Conservation (phyloP, 2,797 vertebrate species). For the Lithobates sylvaticus region DNA sequence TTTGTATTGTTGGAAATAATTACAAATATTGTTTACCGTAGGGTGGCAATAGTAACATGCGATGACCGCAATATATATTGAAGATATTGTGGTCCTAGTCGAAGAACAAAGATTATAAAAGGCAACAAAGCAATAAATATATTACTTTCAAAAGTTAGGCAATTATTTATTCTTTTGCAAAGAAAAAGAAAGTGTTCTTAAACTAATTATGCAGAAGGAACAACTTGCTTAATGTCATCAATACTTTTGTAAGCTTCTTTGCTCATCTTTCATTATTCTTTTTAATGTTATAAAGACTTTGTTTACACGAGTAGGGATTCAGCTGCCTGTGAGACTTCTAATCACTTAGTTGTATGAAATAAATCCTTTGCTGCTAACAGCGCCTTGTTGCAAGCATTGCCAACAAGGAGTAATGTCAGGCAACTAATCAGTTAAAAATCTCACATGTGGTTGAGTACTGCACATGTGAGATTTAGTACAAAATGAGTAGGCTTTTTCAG, state of each 20-base stretch:
- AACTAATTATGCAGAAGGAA: not conserved
- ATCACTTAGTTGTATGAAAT: not conserved
- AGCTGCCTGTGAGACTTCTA: not conserved
- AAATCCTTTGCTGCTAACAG: not conserved
- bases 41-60: not conserved
- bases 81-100: not conserved
- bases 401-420: not conserved
- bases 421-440: not conserved
- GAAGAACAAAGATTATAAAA: too few species aligned
- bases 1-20: conserved; percentile 21
- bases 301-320: not conserved
- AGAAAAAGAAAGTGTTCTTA: too few species aligned
- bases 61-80: not conserved
- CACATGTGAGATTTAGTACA: not conserved
- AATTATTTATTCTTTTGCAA: not conserved
- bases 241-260: not conserved
- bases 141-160: not conserved
- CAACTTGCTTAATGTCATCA: not conserved
- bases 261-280: not conserved
- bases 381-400: not conserved
- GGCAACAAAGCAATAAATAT: not conserved
- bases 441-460: not conserved
- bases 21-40: conserved; percentile 9
- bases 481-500: not conserved
- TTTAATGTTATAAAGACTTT: not conserved